These are phyloP conservation scores for Sander lucioperca DNA, from an alignment of 2,113 vertebrate genomes.

Conservation along the genomic window DNA sequence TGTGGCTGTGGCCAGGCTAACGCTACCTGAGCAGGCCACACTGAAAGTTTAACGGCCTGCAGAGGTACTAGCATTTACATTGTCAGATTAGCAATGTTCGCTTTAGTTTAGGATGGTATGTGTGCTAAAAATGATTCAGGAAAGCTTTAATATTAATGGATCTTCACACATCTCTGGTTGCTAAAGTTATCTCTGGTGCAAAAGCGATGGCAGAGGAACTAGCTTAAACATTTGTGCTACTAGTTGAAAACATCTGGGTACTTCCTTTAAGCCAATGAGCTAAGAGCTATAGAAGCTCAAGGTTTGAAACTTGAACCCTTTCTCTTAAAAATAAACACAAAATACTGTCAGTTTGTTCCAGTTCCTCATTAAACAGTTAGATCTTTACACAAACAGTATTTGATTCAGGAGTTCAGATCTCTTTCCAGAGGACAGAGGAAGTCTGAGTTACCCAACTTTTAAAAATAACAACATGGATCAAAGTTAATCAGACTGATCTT, in stretches of 20 bases:
- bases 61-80: constrained; percentile 45
- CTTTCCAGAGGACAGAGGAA: too few relatives aligned
- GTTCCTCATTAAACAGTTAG: neutral
- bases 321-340: neutral
- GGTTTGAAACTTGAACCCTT: neutral
- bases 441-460: too few relatives aligned
- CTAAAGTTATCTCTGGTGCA: neutral
- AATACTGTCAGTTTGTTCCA: neutral
- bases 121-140: neutral
- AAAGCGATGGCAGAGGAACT: neutral
- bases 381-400: neutral
- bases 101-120: neutral
- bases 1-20: constrained; percentile 35
- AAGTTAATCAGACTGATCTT: too few relatives aligned
- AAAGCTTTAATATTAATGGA: constrained; percentile 6
- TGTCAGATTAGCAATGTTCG: constrained; percentile 45
- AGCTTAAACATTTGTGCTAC: too few relatives aligned
- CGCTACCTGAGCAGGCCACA: constrained; percentile 41
- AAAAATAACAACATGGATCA: too few relatives aligned
- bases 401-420: too few relatives aligned
- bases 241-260: neutral
- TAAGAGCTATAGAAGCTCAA: neutral
- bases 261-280: neutral
- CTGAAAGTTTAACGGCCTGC: constrained; percentile 51
- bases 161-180: constrained; percentile 27